Conservation (phyloP, 2,888 invertebrate species). For the Tolmerus cingulatus region DNA sequence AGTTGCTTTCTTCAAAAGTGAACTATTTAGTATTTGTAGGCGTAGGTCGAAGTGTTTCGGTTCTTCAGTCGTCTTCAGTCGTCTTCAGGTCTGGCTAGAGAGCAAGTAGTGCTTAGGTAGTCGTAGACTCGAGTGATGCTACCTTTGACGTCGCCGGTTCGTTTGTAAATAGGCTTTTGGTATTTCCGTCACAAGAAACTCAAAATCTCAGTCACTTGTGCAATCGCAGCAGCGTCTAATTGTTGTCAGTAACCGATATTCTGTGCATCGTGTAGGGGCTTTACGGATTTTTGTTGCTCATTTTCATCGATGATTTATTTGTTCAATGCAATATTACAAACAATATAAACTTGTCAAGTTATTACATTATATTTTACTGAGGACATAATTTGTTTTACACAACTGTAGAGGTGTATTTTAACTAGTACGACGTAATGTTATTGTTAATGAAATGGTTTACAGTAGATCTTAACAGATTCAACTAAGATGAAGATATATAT, state of each 20-base stretch:
- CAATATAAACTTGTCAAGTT: conserved; percentile 21
- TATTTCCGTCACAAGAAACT: not conserved
- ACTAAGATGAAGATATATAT: conserved; percentile 35
- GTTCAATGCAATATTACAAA: not conserved
- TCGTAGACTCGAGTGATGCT: conserved; percentile 17
- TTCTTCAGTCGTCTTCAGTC: not conserved
- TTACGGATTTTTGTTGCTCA: not conserved
- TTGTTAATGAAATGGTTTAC: conserved; percentile 41
- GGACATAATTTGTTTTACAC: conserved; percentile 28
- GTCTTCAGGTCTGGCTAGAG: not conserved
- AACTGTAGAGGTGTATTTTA: conserved; percentile 16
- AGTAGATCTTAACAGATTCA: conserved; percentile 36
- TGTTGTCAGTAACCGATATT: not conserved
- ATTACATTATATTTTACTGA: conserved; percentile 19
- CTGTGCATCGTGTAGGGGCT: not conserved
- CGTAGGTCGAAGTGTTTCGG: not conserved
- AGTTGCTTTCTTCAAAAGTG: conserved; percentile 6
- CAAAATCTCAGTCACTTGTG: not conserved
- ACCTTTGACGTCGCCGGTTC: not conserved
- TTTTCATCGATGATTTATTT: not conserved
- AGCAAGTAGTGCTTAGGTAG: not conserved
- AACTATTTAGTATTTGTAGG: not conserved
- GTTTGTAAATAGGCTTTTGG: conserved; percentile 36
- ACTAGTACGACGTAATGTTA: conserved; percentile 33
- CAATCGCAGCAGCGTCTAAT: not conserved